These are phyloP conservation scores for Parus major DNA, from an alignment of 2,113 vertebrate species.

Conservation along the genomic window DNA sequence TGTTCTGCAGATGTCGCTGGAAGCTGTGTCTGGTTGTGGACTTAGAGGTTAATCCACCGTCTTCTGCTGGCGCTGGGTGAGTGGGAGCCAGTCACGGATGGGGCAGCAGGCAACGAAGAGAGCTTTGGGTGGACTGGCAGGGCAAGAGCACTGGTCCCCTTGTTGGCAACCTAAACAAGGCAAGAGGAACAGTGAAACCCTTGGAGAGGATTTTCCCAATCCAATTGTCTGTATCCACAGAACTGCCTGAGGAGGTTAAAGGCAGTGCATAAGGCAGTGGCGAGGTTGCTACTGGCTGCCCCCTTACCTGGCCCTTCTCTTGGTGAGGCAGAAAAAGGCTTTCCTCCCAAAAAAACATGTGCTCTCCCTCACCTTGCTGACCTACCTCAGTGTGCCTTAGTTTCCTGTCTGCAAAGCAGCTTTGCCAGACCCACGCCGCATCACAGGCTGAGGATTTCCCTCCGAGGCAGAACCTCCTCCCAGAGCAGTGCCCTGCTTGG, in stretches of 20 bases:
- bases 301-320: not conserved
- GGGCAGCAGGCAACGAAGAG: not conserved
- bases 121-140: not conserved
- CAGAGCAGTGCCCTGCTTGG: not conserved
- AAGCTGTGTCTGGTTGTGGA: not conserved
- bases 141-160: not conserved
- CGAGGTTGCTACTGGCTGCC: not conserved
- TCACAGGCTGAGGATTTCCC: not conserved
- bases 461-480: not conserved
- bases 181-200: not conserved
- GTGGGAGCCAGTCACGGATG: not conserved
- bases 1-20: rapidly evolving
- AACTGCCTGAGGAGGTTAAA: not conserved
- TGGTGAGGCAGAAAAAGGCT: not conserved
- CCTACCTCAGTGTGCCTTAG: not conserved
- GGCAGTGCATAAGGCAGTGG: rapidly evolving
- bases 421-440: not conserved
- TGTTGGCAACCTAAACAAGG: not conserved
- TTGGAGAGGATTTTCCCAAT: not conserved
- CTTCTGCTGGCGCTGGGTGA: not conserved
- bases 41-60: not conserved
- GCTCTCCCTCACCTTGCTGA: not conserved
- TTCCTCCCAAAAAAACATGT: not conserved
- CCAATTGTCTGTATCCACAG: not conserved
- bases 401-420: not conserved